Base-by-base conservation (phyloP, 2,888 invertebrate species). In the Brachycybe producta region DNA sequence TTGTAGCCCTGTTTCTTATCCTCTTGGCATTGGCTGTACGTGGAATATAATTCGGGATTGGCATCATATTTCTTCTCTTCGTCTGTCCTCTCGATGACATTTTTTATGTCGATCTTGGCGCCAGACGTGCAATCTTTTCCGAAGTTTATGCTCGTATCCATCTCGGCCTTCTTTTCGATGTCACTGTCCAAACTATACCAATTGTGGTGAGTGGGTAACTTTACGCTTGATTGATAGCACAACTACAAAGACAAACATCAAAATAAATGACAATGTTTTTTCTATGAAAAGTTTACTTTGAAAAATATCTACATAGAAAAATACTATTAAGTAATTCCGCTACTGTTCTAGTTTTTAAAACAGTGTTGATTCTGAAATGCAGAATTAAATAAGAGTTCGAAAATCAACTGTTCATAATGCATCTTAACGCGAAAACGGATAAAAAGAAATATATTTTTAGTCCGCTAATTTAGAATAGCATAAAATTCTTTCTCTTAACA, bases 61-160 rank as follows among this genome's bases (percentile, higher is more conserved):
- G 24, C 15, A 15, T 43, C 30, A 27, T 28, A 24, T 5, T 23
- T 15, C 27, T 52, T 45, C 38, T 54, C 51, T 28, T 52, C 39
- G n/a, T 52, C 51, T 19, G 53, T 52, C 26, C 48, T 52, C 24
- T 50, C 50, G 13, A 40, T 21, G 2, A 51, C 26, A 4, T 27
- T 30, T 17, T 45, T 43, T 11, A 47, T 21, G 1, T 19, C 28
- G 27, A 51, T 51, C 32, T 40, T 41, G 32, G 46, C 47, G 15
- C 34, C 49, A 23, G 39, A 23, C 17, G 38, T 41, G 40, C 51
- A 51, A n/a, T 51, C 40, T n/a, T 40, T 28, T 17, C 51, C 51
- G 28, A 51, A 51, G 23, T 28, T n/a, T n/a, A 51, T 8, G 19
- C 35, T 45, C 15, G 35, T 19, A 21, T 26, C n/a, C 7, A 44